These are phyloP conservation scores for Macropis europaea DNA, from an alignment of 2,888 invertebrate genomes.

Conservation along the genomic window DNA sequence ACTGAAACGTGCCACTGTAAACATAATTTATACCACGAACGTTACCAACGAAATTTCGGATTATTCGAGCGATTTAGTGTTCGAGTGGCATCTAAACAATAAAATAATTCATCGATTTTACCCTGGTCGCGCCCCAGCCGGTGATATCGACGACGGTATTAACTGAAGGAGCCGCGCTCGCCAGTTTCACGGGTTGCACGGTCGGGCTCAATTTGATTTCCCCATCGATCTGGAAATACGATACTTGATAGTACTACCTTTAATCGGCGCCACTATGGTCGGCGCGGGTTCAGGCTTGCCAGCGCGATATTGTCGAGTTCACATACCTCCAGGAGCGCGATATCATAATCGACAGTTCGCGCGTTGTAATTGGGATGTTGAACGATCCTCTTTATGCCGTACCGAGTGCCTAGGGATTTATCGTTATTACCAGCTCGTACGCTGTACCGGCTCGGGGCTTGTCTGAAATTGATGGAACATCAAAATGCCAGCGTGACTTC, in stretches of 20 bases:
- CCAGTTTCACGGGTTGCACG: conserved; percentile 44
- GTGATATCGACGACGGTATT: conserved; percentile 68
- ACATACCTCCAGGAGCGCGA: conserved; percentile 60
- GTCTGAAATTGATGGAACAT: conserved; percentile 35
- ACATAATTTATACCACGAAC: too few species aligned
- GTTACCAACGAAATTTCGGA: not conserved
- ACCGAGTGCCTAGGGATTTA: conserved; percentile 30
- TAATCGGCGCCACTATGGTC: conserved; percentile 23
- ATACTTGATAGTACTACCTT: not conserved
- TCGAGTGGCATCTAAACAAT: too few species aligned
- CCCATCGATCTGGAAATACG: conserved; percentile 47
- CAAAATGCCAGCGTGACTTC: not conserved
- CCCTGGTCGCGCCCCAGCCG: conserved; percentile 71
- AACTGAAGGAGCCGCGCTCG: conserved; percentile 28
- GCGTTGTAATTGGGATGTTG: conserved; percentile 68
- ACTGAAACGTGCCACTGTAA: too few species aligned
- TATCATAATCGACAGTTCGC: conserved; percentile 69
- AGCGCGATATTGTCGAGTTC: not conserved
- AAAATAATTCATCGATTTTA: conserved; percentile 7
- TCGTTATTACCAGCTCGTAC: conserved; percentile 50
- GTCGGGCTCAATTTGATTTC: conserved; percentile 29
- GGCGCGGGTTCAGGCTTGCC: conserved; percentile 9
- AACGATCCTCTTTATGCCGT: conserved; percentile 47
- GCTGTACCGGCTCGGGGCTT: conserved; percentile 11
- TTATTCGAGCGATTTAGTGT: too few species aligned